Conservation (phyloP, 2,888 invertebrate genomes). For the Eristalis tenax region DNA sequence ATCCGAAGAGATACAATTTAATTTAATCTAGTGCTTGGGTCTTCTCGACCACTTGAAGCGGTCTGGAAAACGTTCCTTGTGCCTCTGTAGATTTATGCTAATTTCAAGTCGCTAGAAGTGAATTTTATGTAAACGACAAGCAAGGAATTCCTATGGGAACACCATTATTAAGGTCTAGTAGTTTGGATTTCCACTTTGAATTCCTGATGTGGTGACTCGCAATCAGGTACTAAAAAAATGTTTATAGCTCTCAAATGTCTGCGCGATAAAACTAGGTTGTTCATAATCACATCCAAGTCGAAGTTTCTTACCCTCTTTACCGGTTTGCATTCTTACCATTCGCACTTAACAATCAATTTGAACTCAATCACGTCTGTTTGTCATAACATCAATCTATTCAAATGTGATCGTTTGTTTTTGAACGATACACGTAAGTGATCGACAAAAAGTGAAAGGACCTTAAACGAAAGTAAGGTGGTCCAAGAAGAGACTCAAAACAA, state of each 20-base stretch:
- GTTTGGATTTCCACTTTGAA: too few species aligned
- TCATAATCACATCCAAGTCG: not conserved
- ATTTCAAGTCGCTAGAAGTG: not conserved
- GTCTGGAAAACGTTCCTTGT: not conserved
- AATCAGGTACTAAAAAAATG: not conserved
- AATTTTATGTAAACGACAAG: not conserved
- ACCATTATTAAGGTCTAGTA: too few species aligned
- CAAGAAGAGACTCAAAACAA: not conserved
- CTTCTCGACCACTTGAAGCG: too few species aligned
- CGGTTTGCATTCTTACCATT: not conserved
- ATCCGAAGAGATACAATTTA: constrained; percentile 44
- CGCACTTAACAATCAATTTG: not conserved
- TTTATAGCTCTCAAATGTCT: not conserved
- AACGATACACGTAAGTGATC: not conserved
- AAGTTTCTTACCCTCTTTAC: not conserved
- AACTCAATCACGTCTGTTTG: not conserved
- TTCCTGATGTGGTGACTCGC: not conserved
- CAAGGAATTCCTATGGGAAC: not conserved
- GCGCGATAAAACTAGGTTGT: not conserved
- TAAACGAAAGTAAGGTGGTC: constrained; percentile 1
- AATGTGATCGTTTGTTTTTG: not conserved
- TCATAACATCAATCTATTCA: constrained; percentile 2
- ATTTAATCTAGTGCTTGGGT: constrained; percentile 27
- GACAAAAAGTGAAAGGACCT: constrained; percentile 35
- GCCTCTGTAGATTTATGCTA: constrained; percentile 18